Percentiles rank a stretch among this genome's conserved stretches.
These are phyloP conservation scores for Carpatolechia fugitivella DNA, from an alignment of 2,888 invertebrate species.

Conservation along the genomic window DNA sequence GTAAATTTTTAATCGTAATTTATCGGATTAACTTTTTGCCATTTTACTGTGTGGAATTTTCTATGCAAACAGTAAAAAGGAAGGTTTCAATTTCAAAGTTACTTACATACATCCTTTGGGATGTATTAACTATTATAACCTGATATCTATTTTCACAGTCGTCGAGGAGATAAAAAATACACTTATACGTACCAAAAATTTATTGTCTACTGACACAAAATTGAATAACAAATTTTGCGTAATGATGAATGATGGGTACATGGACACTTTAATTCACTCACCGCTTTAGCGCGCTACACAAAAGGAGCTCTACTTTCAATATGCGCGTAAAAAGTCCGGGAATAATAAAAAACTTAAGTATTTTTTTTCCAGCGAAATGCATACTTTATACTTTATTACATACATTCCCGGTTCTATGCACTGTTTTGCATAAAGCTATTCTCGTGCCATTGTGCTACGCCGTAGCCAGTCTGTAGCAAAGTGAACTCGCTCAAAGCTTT, in stretches of 20 bases:
- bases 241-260: constrained; percentile 1
- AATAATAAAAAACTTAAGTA: neutral
- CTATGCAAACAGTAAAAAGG: too few relatives aligned
- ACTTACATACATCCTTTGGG: too few relatives aligned
- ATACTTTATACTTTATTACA: neutral
- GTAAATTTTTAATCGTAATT: too few relatives aligned
- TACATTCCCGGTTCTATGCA: neutral
- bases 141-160: too few relatives aligned
- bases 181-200: neutral
- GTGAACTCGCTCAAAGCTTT: constrained; percentile 5
- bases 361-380: neutral
- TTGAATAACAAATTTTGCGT: constrained; percentile 10
- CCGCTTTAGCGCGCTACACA: neutral
- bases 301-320: neutral
- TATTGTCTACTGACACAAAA: too few relatives aligned
- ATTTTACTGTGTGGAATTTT: too few relatives aligned
- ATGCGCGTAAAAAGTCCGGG: neutral
- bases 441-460: constrained; percentile 9
- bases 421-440: constrained; percentile 1
- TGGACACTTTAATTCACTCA: neutral
- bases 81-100: too few relatives aligned
- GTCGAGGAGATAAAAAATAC: too few relatives aligned
- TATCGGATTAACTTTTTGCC: too few relatives aligned
- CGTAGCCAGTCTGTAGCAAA: constrained; percentile 5
- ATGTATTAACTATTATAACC: too few relatives aligned